These are phyloP conservation scores for Lutjanus argentimaculatus DNA, from an alignment of 2,797 vertebrate species.

Conservation along the genomic window DNA sequence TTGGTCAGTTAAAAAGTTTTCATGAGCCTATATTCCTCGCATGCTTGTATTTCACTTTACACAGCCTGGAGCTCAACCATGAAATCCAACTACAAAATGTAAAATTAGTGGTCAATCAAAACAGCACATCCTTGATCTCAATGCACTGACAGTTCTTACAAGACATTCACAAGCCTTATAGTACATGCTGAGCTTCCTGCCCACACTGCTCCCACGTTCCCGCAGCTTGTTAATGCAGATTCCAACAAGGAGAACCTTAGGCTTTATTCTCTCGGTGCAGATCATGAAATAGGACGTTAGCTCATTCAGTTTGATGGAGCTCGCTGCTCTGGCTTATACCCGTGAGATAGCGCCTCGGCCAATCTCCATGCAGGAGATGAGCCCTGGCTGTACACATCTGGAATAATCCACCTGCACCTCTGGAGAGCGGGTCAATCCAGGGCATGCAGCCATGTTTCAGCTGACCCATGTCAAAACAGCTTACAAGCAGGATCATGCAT, in stretches of 20 bases:
- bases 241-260: constrained; percentile 57
- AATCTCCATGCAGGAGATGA: constrained; percentile 63
- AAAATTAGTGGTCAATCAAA: constrained; percentile 74
- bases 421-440: constrained; percentile 61
- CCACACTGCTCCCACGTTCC: constrained; percentile 64
- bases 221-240: constrained; percentile 68
- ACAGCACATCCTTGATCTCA: constrained; percentile 51
- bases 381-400: constrained; percentile 74
- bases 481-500: constrained; percentile 76
- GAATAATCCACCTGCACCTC: constrained; percentile 78
- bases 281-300: constrained; percentile 64
- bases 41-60: constrained; percentile 63
- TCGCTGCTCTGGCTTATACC: constrained; percentile 48
- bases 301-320: constrained; percentile 74
- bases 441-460: constrained; percentile 65
- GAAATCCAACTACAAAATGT: constrained; percentile 66
- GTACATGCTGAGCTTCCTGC: constrained; percentile 51
- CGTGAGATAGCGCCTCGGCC: constrained; percentile 44
- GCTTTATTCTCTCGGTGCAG: constrained; percentile 61
- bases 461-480: constrained; percentile 74
- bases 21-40: constrained; percentile 51
- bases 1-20: constrained; percentile 70
- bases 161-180: constrained; percentile 58
- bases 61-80: constrained; percentile 53
- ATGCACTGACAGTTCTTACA: constrained; percentile 45